phyloP scores from a whole-genome alignment of 2,113 vertebrate genomes.

The Lichenostomus cassidix region DNA sequence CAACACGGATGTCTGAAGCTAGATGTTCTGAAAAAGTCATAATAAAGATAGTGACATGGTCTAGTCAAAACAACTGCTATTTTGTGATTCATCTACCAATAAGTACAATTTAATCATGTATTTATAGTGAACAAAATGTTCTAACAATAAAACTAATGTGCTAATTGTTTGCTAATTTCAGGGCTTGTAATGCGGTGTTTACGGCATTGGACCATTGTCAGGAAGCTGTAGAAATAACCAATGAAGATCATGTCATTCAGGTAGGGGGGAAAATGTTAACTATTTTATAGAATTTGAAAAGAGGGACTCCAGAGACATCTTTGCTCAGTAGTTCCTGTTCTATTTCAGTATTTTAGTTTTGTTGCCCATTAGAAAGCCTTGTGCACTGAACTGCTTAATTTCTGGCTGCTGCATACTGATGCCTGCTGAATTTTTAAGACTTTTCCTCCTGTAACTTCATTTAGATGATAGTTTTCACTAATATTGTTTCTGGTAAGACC shows the following conservation, averaged over 20 bases:
- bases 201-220: slow-evolving; percentile 92
- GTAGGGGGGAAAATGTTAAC: slow-evolving; percentile 60
- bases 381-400: neutral
- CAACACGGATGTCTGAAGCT: neutral
- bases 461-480: neutral
- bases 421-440: neutral
- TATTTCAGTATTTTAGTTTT: neutral
- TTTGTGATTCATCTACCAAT: neutral
- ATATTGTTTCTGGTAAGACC: neutral
- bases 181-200: slow-evolving; percentile 92
- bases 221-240: slow-evolving; percentile 96
- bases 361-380: neutral
- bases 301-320: neutral
- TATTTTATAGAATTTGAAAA: neutral
- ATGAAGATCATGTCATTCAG: slow-evolving; percentile 95
- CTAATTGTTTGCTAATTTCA: slow-evolving; percentile 68
- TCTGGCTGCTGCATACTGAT: neutral
- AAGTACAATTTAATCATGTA: neutral
- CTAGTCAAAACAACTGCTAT: neutral
- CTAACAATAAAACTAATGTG: slow-evolving; percentile 21
- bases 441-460: neutral
- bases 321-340: neutral
- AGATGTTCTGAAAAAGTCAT: neutral
- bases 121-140: neutral
- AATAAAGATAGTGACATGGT: neutral